A percentile compares a stretch with the other conserved stretches of the same genome.
These are phyloP conservation scores for Diplolepis rosae DNA, from an alignment of 2,888 invertebrate genomes.

Conservation along the genomic window DNA sequence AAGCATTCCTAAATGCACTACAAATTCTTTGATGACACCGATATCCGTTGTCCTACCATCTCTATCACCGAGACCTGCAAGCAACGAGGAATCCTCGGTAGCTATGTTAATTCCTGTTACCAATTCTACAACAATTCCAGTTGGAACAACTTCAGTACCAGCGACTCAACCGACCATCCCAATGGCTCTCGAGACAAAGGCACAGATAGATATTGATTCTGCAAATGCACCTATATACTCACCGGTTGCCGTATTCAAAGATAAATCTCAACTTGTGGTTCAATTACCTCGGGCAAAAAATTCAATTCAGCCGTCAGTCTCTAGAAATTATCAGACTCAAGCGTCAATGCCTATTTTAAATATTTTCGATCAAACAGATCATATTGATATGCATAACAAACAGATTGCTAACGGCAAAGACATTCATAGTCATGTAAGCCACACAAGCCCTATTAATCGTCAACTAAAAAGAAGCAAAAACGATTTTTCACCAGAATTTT, in stretches of 20 bases:
- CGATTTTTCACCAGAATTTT: constrained; percentile 62
- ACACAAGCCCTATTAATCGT: constrained; percentile 49
- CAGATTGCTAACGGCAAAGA: constrained; percentile 64
- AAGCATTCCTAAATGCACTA: constrained; percentile 35
- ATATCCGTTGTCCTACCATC: constrained; percentile 68
- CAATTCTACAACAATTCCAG: constrained; percentile 46
- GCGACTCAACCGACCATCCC: constrained; percentile 52
- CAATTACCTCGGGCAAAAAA: constrained; percentile 62
- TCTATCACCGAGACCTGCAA: constrained; percentile 61
- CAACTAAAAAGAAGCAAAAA: constrained; percentile 61
- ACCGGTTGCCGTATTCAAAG: constrained; percentile 58
- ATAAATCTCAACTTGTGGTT: constrained; percentile 61
- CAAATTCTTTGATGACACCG: constrained; percentile 58
- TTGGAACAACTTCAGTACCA: constrained; percentile 57
- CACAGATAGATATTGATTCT: constrained; percentile 62
- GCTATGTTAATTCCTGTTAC: constrained; percentile 56
- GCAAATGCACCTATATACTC: constrained; percentile 64
- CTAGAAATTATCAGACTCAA: constrained; percentile 56
- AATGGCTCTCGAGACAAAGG: constrained; percentile 58
- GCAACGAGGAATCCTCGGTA: constrained; percentile 51
- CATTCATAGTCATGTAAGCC: constrained; percentile 55
- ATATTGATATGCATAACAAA: constrained; percentile 53
- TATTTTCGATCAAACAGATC: constrained; percentile 63
- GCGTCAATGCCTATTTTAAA: constrained; percentile 60
- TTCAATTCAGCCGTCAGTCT: constrained; percentile 56